phyloP scores from a whole-genome alignment of 2,113 vertebrate genomes.

The Myocastor coypus region DNA sequence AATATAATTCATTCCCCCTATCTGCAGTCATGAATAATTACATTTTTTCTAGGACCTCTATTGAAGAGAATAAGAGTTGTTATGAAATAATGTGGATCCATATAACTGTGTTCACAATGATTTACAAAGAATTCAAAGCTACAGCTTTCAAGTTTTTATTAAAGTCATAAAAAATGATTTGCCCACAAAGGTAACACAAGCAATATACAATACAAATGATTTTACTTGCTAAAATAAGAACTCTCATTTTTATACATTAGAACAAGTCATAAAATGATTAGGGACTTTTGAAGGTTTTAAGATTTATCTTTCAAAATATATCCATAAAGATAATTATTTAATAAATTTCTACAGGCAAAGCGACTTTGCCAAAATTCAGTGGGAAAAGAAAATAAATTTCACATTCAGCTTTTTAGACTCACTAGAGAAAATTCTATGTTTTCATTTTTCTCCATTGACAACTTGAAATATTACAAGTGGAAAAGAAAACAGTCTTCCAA shows the following conservation, averaged over 20 bases:
- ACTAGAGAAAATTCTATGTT: not conserved
- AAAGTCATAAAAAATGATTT: not conserved
- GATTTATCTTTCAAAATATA: not conserved
- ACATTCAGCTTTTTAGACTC: not conserved
- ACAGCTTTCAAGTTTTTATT: not conserved
- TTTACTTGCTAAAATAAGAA: not conserved
- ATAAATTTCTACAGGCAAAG: not conserved
- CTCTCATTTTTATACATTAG: not conserved
- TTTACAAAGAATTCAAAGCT: not conserved
- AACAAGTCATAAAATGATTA: constrained; percentile 2
- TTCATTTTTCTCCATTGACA: not conserved
- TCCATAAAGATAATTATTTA: not conserved
- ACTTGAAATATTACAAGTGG: not conserved
- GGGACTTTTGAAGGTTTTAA: not conserved
- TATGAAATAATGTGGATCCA: not conserved
- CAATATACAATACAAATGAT: not conserved
- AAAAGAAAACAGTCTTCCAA: not conserved
- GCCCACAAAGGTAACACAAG: not conserved
- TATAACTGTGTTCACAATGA: not conserved
- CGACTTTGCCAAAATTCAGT: not conserved
- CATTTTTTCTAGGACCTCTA: not conserved
- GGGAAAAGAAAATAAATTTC: not conserved
- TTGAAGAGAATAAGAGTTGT: not conserved
- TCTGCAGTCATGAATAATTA: not conserved
- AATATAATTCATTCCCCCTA: not conserved